phyloP scores from a whole-genome alignment of 2,888 invertebrate species.

The Merodon equestris region DNA sequence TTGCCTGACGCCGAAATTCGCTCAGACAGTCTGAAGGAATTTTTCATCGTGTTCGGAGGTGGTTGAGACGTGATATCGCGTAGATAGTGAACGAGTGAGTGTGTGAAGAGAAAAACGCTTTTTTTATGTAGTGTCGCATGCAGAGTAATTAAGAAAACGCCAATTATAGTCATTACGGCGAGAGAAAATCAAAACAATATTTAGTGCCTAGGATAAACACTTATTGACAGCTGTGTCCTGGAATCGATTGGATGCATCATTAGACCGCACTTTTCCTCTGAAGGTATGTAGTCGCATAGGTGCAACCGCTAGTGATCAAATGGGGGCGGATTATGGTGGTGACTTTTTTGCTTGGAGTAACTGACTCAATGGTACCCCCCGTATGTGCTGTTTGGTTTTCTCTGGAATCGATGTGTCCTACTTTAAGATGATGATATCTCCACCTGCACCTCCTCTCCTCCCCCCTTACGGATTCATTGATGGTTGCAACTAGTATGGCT shows the following conservation, averaged over 20 bases:
- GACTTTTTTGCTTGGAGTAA: too few relatives aligned
- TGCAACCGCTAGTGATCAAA: neutral
- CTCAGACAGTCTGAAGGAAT: constrained; percentile 63
- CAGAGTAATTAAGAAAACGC: neutral
- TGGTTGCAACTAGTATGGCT: too few relatives aligned
- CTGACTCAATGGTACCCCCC: neutral
- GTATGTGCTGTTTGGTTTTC: constrained; percentile 17
- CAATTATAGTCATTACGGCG: neutral
- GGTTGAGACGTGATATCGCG: neutral
- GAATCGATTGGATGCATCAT: constrained; percentile 16
- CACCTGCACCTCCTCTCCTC: too few relatives aligned
- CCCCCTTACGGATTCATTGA: too few relatives aligned
- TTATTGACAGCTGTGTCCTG: constrained; percentile 16
- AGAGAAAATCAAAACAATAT: constrained; percentile 3
- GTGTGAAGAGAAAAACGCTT: constrained; percentile 20
- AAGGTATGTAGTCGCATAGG: too few relatives aligned
- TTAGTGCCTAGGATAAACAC: constrained; percentile 11
- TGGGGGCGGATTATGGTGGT: constrained; percentile 44
- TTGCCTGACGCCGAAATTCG: constrained; percentile 65
- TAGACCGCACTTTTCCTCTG: neutral
- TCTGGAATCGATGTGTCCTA: neutral
- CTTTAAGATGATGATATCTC: neutral
- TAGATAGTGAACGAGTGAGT: neutral
- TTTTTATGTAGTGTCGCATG: too few relatives aligned
- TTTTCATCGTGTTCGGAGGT: constrained; percentile 59